phyloP scores from a whole-genome alignment of 2,888 invertebrate genomes.

The Pristionchus japonicus region DNA sequence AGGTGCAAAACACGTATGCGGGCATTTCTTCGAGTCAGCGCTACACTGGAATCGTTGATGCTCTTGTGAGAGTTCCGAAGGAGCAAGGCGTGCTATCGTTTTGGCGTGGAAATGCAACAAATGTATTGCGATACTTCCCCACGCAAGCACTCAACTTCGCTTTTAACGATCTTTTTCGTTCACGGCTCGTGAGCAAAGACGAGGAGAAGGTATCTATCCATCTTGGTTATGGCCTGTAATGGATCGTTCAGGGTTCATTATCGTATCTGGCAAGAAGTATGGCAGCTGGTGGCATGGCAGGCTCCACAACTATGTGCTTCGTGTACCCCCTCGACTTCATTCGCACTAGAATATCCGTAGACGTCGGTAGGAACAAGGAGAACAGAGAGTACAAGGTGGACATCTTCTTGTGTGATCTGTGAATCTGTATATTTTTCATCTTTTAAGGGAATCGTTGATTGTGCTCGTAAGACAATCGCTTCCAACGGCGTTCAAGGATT shows the following conservation, averaged over 20 bases:
- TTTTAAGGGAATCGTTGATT: conserved; percentile 61
- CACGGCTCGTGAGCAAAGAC: conserved; percentile 55
- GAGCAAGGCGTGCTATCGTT: conserved; percentile 63
- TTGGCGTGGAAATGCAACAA: conserved; percentile 65
- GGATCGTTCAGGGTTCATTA: conserved; percentile 54
- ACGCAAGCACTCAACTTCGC: conserved; percentile 67
- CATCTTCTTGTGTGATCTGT: neutral
- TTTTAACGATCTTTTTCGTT: conserved; percentile 64
- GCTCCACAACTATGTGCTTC: conserved; percentile 63
- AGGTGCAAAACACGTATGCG: conserved; percentile 66
- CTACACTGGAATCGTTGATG: conserved; percentile 62
- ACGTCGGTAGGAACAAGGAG: conserved; percentile 55
- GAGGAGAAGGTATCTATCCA: conserved; percentile 57
- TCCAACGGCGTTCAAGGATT: conserved; percentile 87
- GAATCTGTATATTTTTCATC: neutral
- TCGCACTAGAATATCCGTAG: conserved; percentile 61
- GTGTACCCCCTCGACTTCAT: conserved; percentile 66
- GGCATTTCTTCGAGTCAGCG: conserved; percentile 59
- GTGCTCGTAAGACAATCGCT: conserved; percentile 81
- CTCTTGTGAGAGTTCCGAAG: conserved; percentile 60
- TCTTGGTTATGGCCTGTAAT: neutral
- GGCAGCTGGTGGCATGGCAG: conserved; percentile 62
- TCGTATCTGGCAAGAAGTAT: conserved; percentile 57
- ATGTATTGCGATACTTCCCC: conserved; percentile 56
- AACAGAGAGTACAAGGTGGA: conserved; percentile 60